These are phyloP conservation scores for Zosterops japonicus DNA, from an alignment of 2,113 vertebrate genomes.

Conservation along the genomic window DNA sequence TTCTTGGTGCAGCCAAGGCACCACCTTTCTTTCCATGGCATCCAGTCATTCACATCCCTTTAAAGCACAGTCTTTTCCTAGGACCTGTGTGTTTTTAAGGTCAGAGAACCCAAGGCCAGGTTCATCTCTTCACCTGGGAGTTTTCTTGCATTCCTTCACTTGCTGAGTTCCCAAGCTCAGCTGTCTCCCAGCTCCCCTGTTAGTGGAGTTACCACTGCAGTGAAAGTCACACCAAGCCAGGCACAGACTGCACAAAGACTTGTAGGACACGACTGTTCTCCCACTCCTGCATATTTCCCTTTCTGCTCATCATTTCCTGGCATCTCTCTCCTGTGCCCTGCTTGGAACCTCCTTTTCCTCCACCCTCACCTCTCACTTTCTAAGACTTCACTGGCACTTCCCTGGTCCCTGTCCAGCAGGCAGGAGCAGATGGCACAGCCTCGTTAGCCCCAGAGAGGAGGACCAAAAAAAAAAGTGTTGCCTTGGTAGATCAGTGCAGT, in stretches of 20 bases:
- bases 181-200: background rate
- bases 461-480: background rate
- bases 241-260: background rate
- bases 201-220: background rate
- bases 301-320: background rate
- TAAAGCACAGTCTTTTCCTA: background rate
- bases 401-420: background rate
- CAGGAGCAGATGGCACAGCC: background rate
- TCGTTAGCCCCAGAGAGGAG: background rate
- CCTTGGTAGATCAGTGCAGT: background rate
- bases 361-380: background rate
- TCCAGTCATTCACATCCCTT: background rate
- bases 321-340: background rate
- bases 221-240: background rate
- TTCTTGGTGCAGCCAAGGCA: background rate
- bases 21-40: background rate
- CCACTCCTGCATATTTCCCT: background rate
- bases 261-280: accelerated
- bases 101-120: background rate
- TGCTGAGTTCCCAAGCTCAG: background rate
- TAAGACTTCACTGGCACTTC: accelerated
- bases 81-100: background rate
- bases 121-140: background rate
- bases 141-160: background rate
- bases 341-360: background rate